Percentiles rank a stretch among this genome's conserved stretches.
phyloP scores from a whole-genome alignment of 2,888 invertebrate species.

The Taphrorychus bicolor region DNA sequence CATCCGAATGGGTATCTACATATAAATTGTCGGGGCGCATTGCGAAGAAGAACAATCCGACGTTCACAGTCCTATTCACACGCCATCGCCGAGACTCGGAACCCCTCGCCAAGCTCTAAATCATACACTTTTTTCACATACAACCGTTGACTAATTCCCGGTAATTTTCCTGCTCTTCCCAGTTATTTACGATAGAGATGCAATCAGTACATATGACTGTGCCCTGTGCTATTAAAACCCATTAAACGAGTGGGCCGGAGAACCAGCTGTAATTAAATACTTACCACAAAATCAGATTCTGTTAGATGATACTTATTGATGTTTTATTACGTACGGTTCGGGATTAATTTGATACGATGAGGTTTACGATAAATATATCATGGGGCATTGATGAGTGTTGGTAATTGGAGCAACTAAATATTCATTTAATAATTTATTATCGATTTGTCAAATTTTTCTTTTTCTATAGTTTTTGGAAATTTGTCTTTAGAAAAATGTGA shows the following conservation, averaged over 20 bases:
- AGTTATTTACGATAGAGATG: constrained; percentile 31
- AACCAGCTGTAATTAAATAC: constrained; percentile 29
- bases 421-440: too few species aligned
- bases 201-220: constrained; percentile 18
- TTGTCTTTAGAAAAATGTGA: too few species aligned
- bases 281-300: constrained; percentile 21
- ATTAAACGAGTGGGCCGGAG: constrained; percentile 30
- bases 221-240: constrained; percentile 24
- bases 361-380: neutral
- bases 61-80: neutral
- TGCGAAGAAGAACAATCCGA: neutral
- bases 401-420: neutral
- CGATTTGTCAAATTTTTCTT: too few species aligned
- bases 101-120: neutral
- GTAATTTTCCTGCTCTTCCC: constrained; percentile 14
- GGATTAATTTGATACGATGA: constrained; percentile 11
- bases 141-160: constrained; percentile 21
- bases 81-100: neutral
- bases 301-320: constrained; percentile 22
- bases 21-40: neutral
- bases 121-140: neutral
- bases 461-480: too few species aligned
- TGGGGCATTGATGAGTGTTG: neutral
- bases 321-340: constrained; percentile 15
- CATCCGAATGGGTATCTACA: neutral